Evolutionary conservation across 1,140 invertebrate genomes (phyloP).

Genomic region (Drosophila teissieri): DNA sequence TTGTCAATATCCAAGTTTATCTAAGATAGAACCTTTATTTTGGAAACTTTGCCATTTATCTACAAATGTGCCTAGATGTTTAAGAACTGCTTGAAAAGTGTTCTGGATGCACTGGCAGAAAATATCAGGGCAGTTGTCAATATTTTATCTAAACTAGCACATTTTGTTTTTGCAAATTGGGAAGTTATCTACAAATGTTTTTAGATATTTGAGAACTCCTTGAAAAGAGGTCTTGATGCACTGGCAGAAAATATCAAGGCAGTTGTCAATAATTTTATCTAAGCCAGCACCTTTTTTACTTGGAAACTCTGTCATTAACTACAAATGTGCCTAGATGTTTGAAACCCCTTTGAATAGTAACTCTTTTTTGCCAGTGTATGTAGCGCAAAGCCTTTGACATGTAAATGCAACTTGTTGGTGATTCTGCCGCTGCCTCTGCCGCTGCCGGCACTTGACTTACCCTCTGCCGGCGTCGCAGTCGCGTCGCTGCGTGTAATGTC

Average conservation of each 20-base stretch:
- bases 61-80: background rate
- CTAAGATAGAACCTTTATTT: no score
- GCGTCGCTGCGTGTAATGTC: slow-evolving; percentile 72
- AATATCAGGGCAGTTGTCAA: background rate
- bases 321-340: background rate
- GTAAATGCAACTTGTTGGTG: slow-evolving; percentile 77
- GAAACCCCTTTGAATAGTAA: no score
- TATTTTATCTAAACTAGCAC: background rate
- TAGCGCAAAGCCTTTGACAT: slow-evolving; percentile 30
- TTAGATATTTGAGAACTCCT: background rate
- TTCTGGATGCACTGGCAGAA: background rate
- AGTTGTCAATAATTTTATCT: no score
- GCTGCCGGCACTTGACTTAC: slow-evolving; percentile 47
- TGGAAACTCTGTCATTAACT: no score
- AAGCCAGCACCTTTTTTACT: no score
- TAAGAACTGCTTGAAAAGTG: no score
- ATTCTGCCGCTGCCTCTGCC: slow-evolving; percentile 22
- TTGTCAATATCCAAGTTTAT: background rate
- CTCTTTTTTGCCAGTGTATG: slow-evolving; percentile 20
- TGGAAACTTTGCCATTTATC: background rate
- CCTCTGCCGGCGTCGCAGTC: slow-evolving; percentile 22
- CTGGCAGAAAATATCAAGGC: no score
- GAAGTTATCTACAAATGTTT: background rate
- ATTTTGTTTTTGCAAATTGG: no score
- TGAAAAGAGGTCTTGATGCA: no score